Conservation (phyloP, 1,140 invertebrate species). For the Aethina tumida region DNA sequence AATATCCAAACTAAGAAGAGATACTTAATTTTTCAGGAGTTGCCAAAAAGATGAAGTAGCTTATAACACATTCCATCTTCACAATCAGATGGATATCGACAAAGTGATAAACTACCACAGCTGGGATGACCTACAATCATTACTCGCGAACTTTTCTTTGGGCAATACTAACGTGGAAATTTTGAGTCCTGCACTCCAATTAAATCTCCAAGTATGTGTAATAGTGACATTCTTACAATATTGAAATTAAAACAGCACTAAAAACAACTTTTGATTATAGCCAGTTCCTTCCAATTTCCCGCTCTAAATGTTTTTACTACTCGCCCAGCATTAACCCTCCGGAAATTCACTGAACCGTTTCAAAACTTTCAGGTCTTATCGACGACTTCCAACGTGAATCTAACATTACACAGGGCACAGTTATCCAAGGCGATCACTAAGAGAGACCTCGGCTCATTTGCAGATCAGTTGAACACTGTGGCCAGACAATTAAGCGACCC, state of each 20-base stretch:
- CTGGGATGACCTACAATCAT: constrained; percentile 46
- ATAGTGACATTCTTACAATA: background rate
- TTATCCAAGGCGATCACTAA: constrained; percentile 55
- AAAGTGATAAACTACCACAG: constrained; percentile 45
- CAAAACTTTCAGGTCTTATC: constrained; percentile 37
- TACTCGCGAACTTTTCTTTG: constrained; percentile 37
- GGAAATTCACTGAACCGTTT: background rate
- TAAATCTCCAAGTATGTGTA: constrained; percentile 43
- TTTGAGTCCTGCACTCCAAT: constrained; percentile 46
- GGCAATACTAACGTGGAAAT: constrained; percentile 39
- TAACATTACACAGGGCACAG: constrained; percentile 52
- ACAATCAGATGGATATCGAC: constrained; percentile 30
- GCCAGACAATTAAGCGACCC: constrained; percentile 59
- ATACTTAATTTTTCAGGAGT: constrained; percentile 48
- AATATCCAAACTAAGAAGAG: too few relatives aligned
- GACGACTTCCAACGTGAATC: constrained; percentile 51
- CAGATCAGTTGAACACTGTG: constrained; percentile 63
- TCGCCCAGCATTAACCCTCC: background rate
- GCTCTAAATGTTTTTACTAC: background rate
- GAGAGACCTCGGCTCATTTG: constrained; percentile 59
- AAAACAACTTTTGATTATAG: too few relatives aligned
- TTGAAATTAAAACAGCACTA: background rate
- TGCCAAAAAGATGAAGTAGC: constrained; percentile 57
- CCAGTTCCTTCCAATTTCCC: background rate
- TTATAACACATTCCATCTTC: constrained; percentile 60